Base-by-base conservation (phyloP, 1,140 invertebrate genomes). In the Sarcophaga peregrina region DNA sequence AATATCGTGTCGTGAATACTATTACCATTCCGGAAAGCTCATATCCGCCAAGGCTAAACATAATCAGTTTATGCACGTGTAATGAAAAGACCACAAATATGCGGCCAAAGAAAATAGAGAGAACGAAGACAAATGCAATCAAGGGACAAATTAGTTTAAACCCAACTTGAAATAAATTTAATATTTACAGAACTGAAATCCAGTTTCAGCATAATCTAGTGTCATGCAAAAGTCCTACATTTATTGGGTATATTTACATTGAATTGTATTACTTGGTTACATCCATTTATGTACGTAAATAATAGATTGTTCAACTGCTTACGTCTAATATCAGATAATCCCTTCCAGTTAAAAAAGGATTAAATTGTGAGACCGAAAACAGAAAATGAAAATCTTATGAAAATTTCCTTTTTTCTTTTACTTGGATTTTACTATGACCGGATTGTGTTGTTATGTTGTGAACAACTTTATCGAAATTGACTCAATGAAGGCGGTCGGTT, bases 311-410 rank as follows among this genome's bases (percentile, higher is more conserved):
- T 37, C 1, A 37, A 37, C 82, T 88, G 87, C 88, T 89, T 89
- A 89, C 87, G 88, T 86, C 88, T 89, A 87, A 89, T 88, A 85
- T 83, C 84, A 87, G 85, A 84, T 83, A 86, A 88, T 86, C 86
- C 88, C 83, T 87, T 89, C 87, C 85, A 84, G 84, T 83, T 85
- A 88, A 87, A 88, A 87, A 84, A 82, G 85, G 81, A 84, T 83
- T 83, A 81, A 54, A 17, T n/a, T 10, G 20, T 73, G 17, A 8
- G 11, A 72, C 72, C 62, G 50, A 17, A 78, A 78, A 78, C 50
- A 52, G 46, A 78, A 78, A 78, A 48, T 78, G 46, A 78, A 78
- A 78, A 48, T 10, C 46, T 78, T 25, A 47, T 5, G 50, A 74
- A 37, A 68, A 17, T 45, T 46, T 72, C 73, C 37, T 78, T 68